Base-by-base conservation (phyloP, 2,888 invertebrate genomes). In the Watsonalla cultraria region DNA sequence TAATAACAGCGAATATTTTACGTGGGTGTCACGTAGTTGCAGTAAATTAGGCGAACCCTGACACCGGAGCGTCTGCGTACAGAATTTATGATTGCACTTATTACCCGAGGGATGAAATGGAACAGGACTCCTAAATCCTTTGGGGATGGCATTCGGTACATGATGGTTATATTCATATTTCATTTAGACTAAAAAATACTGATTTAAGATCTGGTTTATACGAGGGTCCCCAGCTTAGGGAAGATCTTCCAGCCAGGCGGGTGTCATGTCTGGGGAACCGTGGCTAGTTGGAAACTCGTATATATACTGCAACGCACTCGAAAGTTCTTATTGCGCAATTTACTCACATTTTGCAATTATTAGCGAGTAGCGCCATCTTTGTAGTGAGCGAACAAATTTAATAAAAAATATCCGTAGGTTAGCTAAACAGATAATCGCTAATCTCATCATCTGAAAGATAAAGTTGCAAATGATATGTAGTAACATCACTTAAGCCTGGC, bases 31-130 rank as follows among this genome's bases (percentile, higher is more conserved):
- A 42, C 42, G 42, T 11, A 11, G 11, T 11, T 42, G 42, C 24
- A 47, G 34, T 49, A 48, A 37, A 15, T 49, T 15, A 49, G 14
- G 6, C 15, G 48, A 37, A 37, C 15, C 37, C 48, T 49, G 48
- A 49, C 48, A 49, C 24, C 37, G 15, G 14, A 35, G 35, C 47
- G 34, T 8, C 15, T 37, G 15, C 37, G 37, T 8, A 6, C 37
- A 49, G 37, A 37, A 49, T 49, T 49, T 49, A 49, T 49, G 48
- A 37, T 14, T 8, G 48, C 9, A 14, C 8, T 49, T 49, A 49
- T 49, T 49, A 49, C 48, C 48, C 48, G 14, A 15, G 48, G 48
- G 48, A 37, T 8, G 14, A 14, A 14, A 37, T 11, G 11, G 11
- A 11, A 42, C 11, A 42, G 11, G 42, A 42, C 11, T 11, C 5